Percentiles rank a stretch among this genome's conserved stretches.
These are phyloP conservation scores for Eustalomyia histrio DNA, from an alignment of 2,888 invertebrate species.

Conservation along the genomic window DNA sequence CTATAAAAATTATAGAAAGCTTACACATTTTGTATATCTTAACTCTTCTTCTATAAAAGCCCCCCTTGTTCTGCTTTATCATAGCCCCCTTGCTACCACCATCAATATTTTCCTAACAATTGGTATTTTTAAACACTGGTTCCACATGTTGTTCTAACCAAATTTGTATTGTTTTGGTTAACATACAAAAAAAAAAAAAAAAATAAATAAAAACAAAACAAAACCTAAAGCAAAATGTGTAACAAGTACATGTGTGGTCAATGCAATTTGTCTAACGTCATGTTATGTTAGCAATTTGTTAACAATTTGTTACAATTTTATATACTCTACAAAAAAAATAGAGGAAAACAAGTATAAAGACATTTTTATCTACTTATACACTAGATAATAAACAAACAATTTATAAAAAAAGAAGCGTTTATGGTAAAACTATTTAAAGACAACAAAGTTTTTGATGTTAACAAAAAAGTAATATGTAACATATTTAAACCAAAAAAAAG, in stretches of 20 bases:
- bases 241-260: conserved; percentile 64
- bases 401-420: conserved; percentile 27
- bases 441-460: conserved; percentile 43
- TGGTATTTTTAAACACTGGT: conserved; percentile 38
- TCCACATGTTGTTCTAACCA: conserved; percentile 54
- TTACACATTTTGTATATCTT: no score
- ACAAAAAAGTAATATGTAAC: conserved; percentile 22
- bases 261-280: conserved; percentile 65
- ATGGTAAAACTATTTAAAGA: conserved; percentile 56
- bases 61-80: no score
- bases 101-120: no score
- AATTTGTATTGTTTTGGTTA: conserved; percentile 36
- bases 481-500: background rate
- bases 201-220: no score
- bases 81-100: no score
- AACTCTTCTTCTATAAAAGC: no score
- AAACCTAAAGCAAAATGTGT: conserved; percentile 50
- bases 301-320: conserved; percentile 65
- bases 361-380: conserved; percentile 34
- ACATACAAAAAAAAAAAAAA: background rate
- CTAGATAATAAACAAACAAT: background rate
- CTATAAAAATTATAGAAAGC: no score
- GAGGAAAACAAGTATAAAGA: conserved; percentile 38
- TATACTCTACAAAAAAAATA: conserved; percentile 15
- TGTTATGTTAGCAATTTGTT: conserved; percentile 64